Conservation (phyloP, 2,888 invertebrate species). For the Hemicrepidius hirtus region DNA sequence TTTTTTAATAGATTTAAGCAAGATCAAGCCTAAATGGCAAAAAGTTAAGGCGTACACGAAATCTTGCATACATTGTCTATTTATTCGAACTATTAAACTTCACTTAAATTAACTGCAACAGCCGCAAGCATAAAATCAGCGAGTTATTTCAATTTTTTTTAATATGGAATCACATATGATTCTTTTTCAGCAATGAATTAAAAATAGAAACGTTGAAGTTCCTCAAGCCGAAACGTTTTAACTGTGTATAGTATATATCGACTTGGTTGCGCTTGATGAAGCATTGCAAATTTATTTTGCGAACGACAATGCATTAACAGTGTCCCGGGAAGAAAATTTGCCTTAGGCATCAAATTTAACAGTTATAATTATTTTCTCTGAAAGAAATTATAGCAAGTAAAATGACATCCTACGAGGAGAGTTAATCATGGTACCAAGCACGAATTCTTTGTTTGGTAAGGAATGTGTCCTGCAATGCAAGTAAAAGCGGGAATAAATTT, state of each 20-base stretch:
- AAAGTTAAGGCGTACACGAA: no score
- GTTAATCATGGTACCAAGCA: constrained; percentile 26
- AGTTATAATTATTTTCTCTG: constrained; percentile 52
- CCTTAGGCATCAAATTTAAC: constrained; percentile 40
- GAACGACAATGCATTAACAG: constrained; percentile 30
- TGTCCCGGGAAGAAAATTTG: constrained; percentile 42
- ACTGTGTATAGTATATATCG: constrained; percentile 1
- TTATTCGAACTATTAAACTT: background rate
- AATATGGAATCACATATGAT: background rate
- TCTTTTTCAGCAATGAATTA: no score
- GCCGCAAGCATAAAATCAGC: no score
- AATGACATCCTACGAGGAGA: constrained; percentile 35
- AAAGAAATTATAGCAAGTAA: constrained; percentile 43
- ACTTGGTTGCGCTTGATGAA: constrained; percentile 34
- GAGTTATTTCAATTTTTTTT: no score
- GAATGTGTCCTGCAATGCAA: background rate
- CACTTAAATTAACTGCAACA: no score
- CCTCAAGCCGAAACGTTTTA: constrained; percentile 11
- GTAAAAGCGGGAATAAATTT: constrained; percentile 3
- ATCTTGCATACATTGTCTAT: background rate
- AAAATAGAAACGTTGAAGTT: constrained; percentile 1
- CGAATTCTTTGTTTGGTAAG: constrained; percentile 24
- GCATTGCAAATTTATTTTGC: constrained; percentile 36
- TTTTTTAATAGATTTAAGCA: constrained; percentile 5
- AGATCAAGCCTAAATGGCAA: background rate